These are phyloP conservation scores for Ascaphus truei DNA, from an alignment of 2,113 vertebrate species.

Conservation along the genomic window DNA sequence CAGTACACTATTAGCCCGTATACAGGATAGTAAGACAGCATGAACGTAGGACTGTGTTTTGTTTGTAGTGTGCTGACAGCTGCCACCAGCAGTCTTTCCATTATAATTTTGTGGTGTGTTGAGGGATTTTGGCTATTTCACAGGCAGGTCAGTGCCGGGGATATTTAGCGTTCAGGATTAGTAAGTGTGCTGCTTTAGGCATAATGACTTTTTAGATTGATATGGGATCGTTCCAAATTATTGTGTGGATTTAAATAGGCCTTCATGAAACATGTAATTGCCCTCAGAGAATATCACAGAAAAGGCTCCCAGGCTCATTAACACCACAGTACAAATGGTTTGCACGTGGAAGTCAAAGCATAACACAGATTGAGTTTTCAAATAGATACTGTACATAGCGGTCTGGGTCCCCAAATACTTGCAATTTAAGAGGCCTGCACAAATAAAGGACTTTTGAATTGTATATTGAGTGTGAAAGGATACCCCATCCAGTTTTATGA, in stretches of 20 bases:
- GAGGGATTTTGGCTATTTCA: too few species aligned
- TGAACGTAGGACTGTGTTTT: too few species aligned
- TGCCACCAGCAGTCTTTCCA: too few species aligned
- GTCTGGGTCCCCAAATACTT: neutral
- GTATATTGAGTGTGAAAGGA: neutral
- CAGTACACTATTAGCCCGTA: too few species aligned
- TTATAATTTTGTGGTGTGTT: too few species aligned
- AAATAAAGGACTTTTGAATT: constrained; percentile 5
- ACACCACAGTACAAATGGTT: neutral
- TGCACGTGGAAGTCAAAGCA: neutral
- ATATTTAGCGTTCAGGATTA: too few species aligned
- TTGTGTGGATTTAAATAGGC: neutral
- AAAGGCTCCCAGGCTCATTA: neutral
- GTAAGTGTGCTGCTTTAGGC: too few species aligned
- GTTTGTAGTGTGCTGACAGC: too few species aligned
- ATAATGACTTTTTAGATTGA: neutral
- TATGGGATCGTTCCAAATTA: neutral
- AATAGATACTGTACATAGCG: neutral
- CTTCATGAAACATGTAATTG: neutral
- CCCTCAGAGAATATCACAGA: neutral
- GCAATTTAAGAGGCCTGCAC: neutral
- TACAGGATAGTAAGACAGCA: too few species aligned
- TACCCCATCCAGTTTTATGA: neutral
- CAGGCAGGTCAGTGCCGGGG: too few species aligned
- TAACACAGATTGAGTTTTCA: neutral